Conservation (phyloP, 2,113 vertebrate species). For the Mus spicilegus region DNA sequence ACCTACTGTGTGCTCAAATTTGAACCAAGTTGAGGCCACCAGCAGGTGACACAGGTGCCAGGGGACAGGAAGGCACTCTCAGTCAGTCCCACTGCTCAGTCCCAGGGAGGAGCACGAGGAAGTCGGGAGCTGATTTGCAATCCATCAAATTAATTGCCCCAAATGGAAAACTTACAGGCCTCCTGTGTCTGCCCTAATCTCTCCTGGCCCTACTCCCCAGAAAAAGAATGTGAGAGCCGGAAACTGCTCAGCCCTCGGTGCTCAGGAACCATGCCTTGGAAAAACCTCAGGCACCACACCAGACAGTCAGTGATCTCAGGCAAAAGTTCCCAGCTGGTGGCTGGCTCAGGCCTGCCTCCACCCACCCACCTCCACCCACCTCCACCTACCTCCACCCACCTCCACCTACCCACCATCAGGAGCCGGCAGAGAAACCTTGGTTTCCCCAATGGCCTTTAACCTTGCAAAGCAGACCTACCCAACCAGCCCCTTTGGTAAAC, state of each 20-base stretch:
- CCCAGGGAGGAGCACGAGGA: not conserved
- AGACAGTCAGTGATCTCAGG: not conserved
- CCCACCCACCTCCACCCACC: not conserved
- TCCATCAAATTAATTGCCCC: constrained; percentile 80
- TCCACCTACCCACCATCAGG: not conserved
- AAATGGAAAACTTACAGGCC: constrained; percentile 76
- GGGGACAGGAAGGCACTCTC: not conserved
- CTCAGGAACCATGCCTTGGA: not conserved
- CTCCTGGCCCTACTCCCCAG: constrained; percentile 66
- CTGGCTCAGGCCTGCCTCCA: constrained; percentile 22
- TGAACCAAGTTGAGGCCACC: not conserved
- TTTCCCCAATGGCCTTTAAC: constrained; percentile 51
- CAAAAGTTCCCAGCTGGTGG: not conserved
- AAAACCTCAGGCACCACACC: constrained; percentile 30
- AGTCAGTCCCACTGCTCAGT: not conserved
- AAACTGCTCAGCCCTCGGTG: constrained; percentile 61
- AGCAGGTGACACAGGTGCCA: not conserved
- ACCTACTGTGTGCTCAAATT: constrained; percentile 31
- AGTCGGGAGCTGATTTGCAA: constrained; percentile 64
- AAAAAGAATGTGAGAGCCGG: constrained; percentile 69
- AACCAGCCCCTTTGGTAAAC: constrained; percentile 76
- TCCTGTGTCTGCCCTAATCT: constrained; percentile 67
- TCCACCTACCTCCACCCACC: not conserved
- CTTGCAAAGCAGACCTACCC: constrained; percentile 59
- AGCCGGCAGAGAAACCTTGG: constrained; percentile 22